Evolutionary conservation across 2,888 invertebrate species (phyloP), one percentile per base, ranked within the genome.

Genomic region (Entomobrya proxima): DNA sequence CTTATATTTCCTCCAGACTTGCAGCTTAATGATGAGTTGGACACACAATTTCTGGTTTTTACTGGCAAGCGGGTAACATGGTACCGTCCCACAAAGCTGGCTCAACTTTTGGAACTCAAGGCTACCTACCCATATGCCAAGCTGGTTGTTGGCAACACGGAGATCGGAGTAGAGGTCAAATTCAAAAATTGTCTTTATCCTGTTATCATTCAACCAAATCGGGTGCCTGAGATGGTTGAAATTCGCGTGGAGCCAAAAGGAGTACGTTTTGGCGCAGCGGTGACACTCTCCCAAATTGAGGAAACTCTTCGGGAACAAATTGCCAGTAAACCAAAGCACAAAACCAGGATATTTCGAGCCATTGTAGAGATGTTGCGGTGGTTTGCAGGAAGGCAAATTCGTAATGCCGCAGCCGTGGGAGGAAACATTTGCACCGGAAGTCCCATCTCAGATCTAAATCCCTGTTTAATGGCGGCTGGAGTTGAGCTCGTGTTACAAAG

Each of bases 381-480:
- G 95, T 98, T 98, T 93, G 98, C 98, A 74, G 98, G 98, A 9
- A 96, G 95, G 91, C 98, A 98, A 93, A 96, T 98, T 74, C 93
- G 98, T 87, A 98, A 98, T 92, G 97, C 97, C 13, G 98, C 98
- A 69, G 80, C 96, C 15, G 92, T 98, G 37, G 97, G 96, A 40
- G 98, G 98, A 32, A 98, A 98, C 92, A 96, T 98, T 87, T 95
- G 98, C 93, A 98, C 98, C 0, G 96, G 97, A 27, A 98, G 98
- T 92, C 98, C 98, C 0, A 98, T 98, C 91, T 98, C 98, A 0
- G 98, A 99, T 92, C 93, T 98, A 91, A 97, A 97, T 92, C 98
- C 98, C 0, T 95, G 98, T 89, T 94, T 98, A 86, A 94, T 97
- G 93, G 97, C 98, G 94, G 96, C 80, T 98, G 98, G 96, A 93